phyloP scores from a whole-genome alignment of 30 jellyfish, hydroid and myxozoan species.

The Hydra vulgaris region DNA sequence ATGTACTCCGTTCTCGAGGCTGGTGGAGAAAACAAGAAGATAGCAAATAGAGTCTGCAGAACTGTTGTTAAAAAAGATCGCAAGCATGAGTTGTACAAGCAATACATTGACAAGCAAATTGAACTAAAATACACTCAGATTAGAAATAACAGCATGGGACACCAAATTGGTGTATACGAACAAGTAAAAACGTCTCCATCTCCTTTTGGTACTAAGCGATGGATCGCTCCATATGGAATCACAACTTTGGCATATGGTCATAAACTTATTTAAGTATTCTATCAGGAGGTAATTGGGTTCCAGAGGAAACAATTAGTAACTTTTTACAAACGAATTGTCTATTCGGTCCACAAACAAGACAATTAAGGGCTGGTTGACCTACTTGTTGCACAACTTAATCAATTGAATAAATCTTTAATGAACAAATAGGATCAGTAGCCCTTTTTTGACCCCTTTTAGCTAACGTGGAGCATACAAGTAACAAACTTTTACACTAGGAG shows the following conservation, averaged over 20 bases:
- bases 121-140: neutral
- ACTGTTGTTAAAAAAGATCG: neutral
- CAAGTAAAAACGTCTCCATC: neutral
- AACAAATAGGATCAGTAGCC: neutral
- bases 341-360: neutral
- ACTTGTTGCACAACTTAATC: neutral
- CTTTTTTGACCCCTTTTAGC: neutral
- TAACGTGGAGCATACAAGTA: neutral
- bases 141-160: neutral
- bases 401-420: neutral
- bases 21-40: neutral
- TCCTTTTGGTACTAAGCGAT: neutral
- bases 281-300: neutral
- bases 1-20: constrained; percentile 5
- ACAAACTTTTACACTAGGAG: neutral
- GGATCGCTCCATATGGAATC: neutral
- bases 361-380: neutral
- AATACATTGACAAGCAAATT: neutral
- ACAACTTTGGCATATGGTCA: neutral
- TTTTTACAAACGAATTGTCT: neutral
- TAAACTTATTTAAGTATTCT: neutral
- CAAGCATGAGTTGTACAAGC: neutral
- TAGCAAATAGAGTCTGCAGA: neutral
- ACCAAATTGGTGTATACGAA: neutral
- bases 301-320: neutral